Evolutionary conservation across 2,113 vertebrate genomes (phyloP).

Genomic region (Casuarius casuarius): DNA sequence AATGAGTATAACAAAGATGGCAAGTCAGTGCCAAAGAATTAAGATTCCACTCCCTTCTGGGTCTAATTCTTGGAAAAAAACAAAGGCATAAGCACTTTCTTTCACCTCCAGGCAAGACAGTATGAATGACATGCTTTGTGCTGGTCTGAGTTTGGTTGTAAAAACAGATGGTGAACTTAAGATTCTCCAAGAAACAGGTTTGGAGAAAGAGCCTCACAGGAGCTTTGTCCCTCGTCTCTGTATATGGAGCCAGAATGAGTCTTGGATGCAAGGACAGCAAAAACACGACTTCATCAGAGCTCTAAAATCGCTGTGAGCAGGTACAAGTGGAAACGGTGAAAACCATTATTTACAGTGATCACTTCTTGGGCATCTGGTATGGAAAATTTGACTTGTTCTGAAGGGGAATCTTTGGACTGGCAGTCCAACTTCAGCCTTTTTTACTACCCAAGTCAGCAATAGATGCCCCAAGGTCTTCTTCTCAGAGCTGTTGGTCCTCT

Average conservation of each 20-base stretch:
- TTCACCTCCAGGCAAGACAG: background rate
- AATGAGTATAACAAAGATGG: background rate
- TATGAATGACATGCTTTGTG: background rate
- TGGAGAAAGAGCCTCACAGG: background rate
- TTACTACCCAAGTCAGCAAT: background rate
- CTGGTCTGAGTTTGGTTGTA: background rate
- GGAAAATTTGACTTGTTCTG: fast-evolving
- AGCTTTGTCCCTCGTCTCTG: background rate
- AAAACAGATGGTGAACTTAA: background rate
- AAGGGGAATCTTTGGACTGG: background rate
- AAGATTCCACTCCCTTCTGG: background rate
- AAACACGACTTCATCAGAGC: background rate
- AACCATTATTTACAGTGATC: background rate
- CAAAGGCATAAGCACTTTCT: background rate
- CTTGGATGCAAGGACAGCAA: background rate
- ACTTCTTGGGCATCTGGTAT: background rate
- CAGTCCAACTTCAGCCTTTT: background rate
- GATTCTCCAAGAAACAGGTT: background rate
- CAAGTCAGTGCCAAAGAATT: background rate
- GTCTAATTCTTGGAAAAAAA: background rate
- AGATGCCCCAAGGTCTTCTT: background rate
- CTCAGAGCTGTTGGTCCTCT: background rate
- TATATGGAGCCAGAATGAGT: background rate
- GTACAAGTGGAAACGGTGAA: background rate
- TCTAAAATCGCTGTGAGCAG: background rate